Base-by-base conservation (phyloP, 2,113 vertebrate species). In the Percopsis transmontana region DNA sequence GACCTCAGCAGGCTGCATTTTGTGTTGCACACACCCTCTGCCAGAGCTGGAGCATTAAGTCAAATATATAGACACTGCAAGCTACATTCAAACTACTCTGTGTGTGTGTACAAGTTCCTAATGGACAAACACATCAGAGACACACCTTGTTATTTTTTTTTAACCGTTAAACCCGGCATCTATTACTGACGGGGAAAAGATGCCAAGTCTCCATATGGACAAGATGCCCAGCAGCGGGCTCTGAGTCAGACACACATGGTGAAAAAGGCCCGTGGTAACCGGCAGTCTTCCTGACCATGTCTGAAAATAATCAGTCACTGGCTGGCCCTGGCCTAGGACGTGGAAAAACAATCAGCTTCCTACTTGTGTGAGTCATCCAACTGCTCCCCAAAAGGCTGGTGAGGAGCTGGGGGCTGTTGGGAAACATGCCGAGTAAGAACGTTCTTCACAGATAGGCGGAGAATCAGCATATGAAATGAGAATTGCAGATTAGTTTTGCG, bases 311-410 rank as follows among this genome's bases (percentile, higher is more conserved):
- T 70, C 54, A 38, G 39, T 42, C 55, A 39, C 60, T 74, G 33
- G 71, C 38, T 42, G 19, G 19, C 42, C 56, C 52, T 33, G 66
- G 63, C 12, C 68, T 48, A 24, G 48, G 13, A 54, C 57, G 66
- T 55, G 74, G 69, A 77, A 78, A 58, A 58, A 23, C 23, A 70
- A 76, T 11, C 4, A 68, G 54, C 45, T 38, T 66, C 40, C 61
- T 53, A 72, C 70, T 80, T 72, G 73, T 74, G 81, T 84, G 77
- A 84, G 70, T 79, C 72, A 78, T 38, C 42, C 33, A 63, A 61
- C 54, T 2, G 19, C 2, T 58, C 58, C 65, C 33, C 9, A 6
- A 9, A 62, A 19, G 21, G 79, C 76, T 68, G 61, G 62, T 58
- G 5, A 67, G 61, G 53, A 54, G 45, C 61, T 38, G 57, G 42